These are phyloP conservation scores for Corvus cornix DNA, from an alignment of 2,113 vertebrate genomes.

Conservation along the genomic window DNA sequence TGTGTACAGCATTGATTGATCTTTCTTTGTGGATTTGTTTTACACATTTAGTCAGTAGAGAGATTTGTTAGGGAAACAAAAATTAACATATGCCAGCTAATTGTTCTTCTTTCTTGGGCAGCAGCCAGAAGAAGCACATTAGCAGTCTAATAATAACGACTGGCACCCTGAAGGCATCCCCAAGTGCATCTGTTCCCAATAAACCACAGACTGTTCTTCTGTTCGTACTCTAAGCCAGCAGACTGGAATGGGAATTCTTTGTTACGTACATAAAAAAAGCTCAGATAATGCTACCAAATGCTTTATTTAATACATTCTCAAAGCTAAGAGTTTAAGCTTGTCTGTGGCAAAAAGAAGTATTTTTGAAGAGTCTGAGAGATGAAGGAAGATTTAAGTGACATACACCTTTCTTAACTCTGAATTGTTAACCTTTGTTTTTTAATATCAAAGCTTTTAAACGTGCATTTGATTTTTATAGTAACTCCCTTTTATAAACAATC, in stretches of 20 bases:
- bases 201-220: slow-evolving; percentile 87
- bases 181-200: slow-evolving; percentile 88
- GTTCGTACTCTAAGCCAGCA: slow-evolving; percentile 79
- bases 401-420: background rate
- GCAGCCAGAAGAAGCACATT: slow-evolving; percentile 86
- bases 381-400: slow-evolving; percentile 29
- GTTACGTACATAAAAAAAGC: slow-evolving; percentile 82
- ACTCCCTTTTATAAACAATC: background rate
- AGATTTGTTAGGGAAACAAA: slow-evolving; percentile 91
- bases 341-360: slow-evolving; percentile 43
- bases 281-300: slow-evolving; percentile 81
- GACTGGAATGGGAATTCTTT: slow-evolving; percentile 83
- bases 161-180: slow-evolving; percentile 86
- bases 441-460: background rate
- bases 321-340: slow-evolving; percentile 74
- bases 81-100: slow-evolving; percentile 93
- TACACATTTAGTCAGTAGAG: slow-evolving; percentile 88
- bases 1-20: slow-evolving; percentile 87
- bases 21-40: slow-evolving; percentile 90
- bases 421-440: slow-evolving; percentile 8
- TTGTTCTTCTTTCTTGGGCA: slow-evolving; percentile 90
- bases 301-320: slow-evolving; percentile 75
- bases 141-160: slow-evolving; percentile 87
- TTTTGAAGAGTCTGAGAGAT: slow-evolving; percentile 51
- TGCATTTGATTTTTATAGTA: background rate